A percentile compares a stretch with the other conserved stretches of the same genome.
phyloP scores from a whole-genome alignment of 2,113 vertebrate species.

The Tinamus guttatus region DNA sequence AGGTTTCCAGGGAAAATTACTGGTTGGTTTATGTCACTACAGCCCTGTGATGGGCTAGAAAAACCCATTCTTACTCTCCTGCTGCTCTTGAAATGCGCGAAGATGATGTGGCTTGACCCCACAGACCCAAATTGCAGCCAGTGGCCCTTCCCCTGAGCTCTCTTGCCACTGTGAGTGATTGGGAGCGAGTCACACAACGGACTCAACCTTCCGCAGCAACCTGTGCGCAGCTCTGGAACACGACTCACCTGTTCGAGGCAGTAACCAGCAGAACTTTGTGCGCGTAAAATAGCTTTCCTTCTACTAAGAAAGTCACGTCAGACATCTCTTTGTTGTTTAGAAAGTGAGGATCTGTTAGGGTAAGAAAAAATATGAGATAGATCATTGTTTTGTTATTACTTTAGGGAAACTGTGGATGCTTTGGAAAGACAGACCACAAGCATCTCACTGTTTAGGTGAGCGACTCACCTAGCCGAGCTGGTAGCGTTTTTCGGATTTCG shows the following conservation, averaged over 20 bases:
- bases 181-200: not conserved
- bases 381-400: not conserved
- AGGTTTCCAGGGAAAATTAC: not conserved
- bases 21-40: not conserved
- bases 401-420: not conserved
- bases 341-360: conserved; percentile 90
- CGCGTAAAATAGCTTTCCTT: conserved; percentile 95
- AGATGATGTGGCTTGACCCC: not conserved
- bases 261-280: conserved; percentile 96
- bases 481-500: conserved; percentile 85
- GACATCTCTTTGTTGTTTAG: conserved; percentile 98
- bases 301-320: conserved; percentile 93
- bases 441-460: not conserved
- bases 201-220: not conserved
- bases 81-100: not conserved
- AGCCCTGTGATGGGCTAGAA: not conserved
- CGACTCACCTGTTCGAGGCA: conserved; percentile 90
- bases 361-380: not conserved
- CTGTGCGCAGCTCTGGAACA: not conserved
- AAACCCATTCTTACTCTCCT: not conserved
- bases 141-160: not conserved
- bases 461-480: conserved; percentile 89
- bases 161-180: accelerated
- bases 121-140: not conserved
- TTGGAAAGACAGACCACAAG: too few species aligned